Percentiles rank a stretch among this genome's conserved stretches.
Conservation (phyloP, 2,888 invertebrate genomes). For the Oasisia sp. region DNA sequence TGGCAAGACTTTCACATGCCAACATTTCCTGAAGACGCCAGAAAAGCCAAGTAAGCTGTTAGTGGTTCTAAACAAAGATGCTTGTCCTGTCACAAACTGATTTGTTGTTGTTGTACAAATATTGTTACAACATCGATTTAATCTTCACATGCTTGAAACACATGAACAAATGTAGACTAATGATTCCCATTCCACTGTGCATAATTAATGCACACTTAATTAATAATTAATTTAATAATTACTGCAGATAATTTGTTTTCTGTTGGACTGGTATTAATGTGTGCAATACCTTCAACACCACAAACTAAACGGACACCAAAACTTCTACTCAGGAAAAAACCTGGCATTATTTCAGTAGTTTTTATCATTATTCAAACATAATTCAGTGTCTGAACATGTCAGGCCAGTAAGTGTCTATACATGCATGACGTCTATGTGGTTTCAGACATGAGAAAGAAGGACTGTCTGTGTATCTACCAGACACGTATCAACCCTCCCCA, state of each 20-base stretch:
- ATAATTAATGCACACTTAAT: too few species aligned
- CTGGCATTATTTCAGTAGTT: neutral
- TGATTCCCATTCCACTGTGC: too few species aligned
- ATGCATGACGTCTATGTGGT: neutral
- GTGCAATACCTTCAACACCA: neutral
- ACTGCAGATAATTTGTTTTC: neutral
- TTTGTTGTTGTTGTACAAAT: too few species aligned
- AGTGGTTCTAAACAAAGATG: conserved; percentile 25
- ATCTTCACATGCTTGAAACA: too few species aligned
- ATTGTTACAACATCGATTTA: too few species aligned
- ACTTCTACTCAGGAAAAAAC: neutral
- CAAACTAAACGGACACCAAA: neutral
- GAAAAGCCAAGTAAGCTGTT: conserved; percentile 65
- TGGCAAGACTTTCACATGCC: conserved; percentile 65
- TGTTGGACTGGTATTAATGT: neutral
- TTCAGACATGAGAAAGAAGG: conserved; percentile 59
- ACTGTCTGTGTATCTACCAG: conserved; percentile 74
- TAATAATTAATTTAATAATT: too few species aligned
- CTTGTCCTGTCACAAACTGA: too few species aligned
- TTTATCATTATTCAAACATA: too few species aligned
- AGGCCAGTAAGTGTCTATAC: too few species aligned
- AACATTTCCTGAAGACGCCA: conserved; percentile 63
- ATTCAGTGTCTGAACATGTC: too few species aligned
- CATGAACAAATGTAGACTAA: too few species aligned
- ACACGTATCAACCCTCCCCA: conserved; percentile 76